These are phyloP conservation scores for Nymphalis urticae DNA, from an alignment of 2,888 invertebrate genomes.

Conservation along the genomic window DNA sequence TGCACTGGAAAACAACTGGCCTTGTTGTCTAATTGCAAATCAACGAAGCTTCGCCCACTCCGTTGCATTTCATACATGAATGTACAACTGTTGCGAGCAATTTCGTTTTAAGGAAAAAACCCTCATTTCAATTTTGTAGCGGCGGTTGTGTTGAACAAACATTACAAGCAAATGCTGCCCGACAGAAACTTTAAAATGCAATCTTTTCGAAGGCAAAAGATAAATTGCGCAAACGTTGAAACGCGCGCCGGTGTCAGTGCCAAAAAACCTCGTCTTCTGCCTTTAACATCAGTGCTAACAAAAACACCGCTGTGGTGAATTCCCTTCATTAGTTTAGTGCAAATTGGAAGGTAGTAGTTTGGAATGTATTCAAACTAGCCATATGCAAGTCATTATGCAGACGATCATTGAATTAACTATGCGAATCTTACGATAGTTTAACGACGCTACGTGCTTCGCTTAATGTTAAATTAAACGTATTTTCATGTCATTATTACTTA, in stretches of 20 bases:
- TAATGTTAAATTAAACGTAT: not conserved
- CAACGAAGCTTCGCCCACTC: not conserved
- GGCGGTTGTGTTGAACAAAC: slow-evolving; percentile 47
- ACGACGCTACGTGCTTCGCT: not conserved
- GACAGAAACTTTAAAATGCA: slow-evolving; percentile 75
- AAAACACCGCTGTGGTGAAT: slow-evolving; percentile 65
- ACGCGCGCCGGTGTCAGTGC: slow-evolving; percentile 65
- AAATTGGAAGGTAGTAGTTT: slow-evolving; percentile 72
- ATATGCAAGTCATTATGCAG: slow-evolving; percentile 79
- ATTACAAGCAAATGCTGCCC: slow-evolving; percentile 68
- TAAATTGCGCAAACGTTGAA: slow-evolving; percentile 73
- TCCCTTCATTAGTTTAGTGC: slow-evolving; percentile 67
- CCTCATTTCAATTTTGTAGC: slow-evolving; percentile 53
- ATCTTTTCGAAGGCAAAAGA: slow-evolving; percentile 70
- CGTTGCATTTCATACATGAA: slow-evolving; percentile 34
- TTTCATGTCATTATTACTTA: not conserved
- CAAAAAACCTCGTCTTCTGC: slow-evolving; percentile 60
- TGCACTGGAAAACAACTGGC: slow-evolving; percentile 29
- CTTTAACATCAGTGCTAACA: slow-evolving; percentile 54
- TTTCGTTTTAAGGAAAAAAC: slow-evolving; percentile 46
- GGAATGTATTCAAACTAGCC: slow-evolving; percentile 61
- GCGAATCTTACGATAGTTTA: slow-evolving; percentile 48
- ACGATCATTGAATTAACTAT: slow-evolving; percentile 80
- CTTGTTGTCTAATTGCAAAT: slow-evolving; percentile 1
- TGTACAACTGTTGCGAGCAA: slow-evolving; percentile 39